Base-by-base conservation (phyloP, 2,888 invertebrate genomes). In the Microplitis deprimator region DNA sequence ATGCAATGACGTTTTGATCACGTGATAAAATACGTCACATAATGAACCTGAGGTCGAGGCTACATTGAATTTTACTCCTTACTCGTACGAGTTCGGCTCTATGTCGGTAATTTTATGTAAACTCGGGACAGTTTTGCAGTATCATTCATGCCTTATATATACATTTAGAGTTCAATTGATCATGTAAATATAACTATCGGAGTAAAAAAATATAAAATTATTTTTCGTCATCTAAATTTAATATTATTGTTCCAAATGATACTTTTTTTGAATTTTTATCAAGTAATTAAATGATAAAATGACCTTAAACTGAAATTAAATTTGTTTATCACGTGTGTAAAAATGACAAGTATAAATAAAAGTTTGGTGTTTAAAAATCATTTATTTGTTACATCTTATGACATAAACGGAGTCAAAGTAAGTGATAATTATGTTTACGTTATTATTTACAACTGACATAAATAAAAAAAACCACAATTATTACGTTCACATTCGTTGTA, bases 1-100 rank as follows among this genome's bases (percentile, higher is more conserved):
- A 68, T 17, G 41, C 61, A 50, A 50, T 50, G 50, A 50, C 50
- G 50, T 50, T 50, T 13, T 13, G 50, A 59, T 79, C 81, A 82
- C 81, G 81, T 82, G 81, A 79, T 77, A 6, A 4, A 70, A 81
- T 79, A 82, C 81, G 81, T 82, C 81, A 82, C 41, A 62, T 64
- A 79, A 75, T 79, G 81, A 82, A 81, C 81, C 78, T 72, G 77
- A 82, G 79, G 81, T 81, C 81, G 81, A 81, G 80, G 80, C 79
- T 79, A 77, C 75, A 81, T 62, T 3, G 17, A 20, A 62, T 62
- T 20, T 62, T 20, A 17, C 62, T 62, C 62, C 8, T 62, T 17
- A 20, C 8, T 62, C 16, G 62, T 62, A 62, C 17, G 62, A 62
- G 16, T 16, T 62, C 20, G 50, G 50, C 50, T 50, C 13, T 50